phyloP scores from a whole-genome alignment of 2,888 invertebrate genomes.

The Oxycera nigricornis region DNA sequence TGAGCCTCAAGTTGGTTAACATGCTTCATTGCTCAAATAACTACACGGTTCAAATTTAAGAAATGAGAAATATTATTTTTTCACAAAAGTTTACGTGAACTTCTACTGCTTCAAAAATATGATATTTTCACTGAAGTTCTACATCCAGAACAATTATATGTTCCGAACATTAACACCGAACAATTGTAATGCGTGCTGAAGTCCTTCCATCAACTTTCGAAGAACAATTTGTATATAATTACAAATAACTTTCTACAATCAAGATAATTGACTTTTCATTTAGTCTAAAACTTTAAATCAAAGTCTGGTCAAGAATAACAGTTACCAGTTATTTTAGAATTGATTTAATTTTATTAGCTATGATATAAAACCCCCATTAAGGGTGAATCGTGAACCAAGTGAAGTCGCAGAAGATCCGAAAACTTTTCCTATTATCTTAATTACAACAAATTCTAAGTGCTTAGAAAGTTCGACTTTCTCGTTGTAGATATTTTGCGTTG shows the following conservation, averaged over 20 bases:
- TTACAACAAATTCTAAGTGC: slow-evolving; percentile 8
- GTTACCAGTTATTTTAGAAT: neutral
- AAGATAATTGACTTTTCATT: slow-evolving; percentile 1
- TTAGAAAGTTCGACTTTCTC: neutral
- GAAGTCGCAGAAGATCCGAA: neutral
- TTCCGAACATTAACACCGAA: no score
- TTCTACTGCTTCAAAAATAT: neutral
- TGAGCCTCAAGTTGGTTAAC: no score
- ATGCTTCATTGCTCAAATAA: no score
- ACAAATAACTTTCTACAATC: slow-evolving; percentile 6
- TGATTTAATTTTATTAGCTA: neutral
- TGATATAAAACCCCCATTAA: neutral
- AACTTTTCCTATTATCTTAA: slow-evolving; percentile 32
- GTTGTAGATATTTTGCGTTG: neutral
- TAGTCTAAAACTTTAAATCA: neutral
- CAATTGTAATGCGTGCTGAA: no score
- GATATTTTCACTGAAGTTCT: no score
- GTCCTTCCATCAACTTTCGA: neutral
- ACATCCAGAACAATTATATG: no score
- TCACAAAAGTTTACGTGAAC: neutral
- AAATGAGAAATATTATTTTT: neutral
- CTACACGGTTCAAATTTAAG: neutral
- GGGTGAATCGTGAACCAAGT: slow-evolving; percentile 8
- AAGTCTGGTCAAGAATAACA: neutral
- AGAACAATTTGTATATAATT: no score